Conservation (phyloP, 2,888 invertebrate species). For the Agonopterix heracliana region DNA sequence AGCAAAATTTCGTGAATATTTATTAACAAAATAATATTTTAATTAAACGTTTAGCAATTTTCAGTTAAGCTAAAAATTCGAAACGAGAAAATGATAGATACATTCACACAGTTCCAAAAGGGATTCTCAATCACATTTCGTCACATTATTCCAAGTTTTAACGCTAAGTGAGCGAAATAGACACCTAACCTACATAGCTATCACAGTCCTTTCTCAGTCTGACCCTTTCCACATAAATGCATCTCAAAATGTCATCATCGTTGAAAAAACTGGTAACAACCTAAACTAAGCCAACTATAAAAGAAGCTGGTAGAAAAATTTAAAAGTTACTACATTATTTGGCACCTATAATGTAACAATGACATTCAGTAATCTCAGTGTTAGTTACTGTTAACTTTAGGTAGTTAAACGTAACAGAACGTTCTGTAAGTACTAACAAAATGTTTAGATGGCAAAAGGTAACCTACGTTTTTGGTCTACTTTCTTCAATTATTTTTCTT, state of each 20-base stretch:
- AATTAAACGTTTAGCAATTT: constrained; percentile 32
- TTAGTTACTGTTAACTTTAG: constrained; percentile 30
- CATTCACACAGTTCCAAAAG: constrained; percentile 48
- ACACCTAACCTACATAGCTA: constrained; percentile 71
- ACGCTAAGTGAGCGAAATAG: constrained; percentile 69
- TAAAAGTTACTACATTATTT: constrained; percentile 64
- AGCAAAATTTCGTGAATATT: constrained; percentile 34
- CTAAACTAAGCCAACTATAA: constrained; percentile 63
- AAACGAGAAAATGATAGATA: constrained; percentile 22
- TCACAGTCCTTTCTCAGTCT: constrained; percentile 77
- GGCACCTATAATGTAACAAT: constrained; percentile 64
- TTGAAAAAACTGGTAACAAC: constrained; percentile 70
- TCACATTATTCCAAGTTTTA: constrained; percentile 52
- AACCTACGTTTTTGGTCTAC: constrained; percentile 73
- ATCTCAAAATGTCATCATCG: constrained; percentile 61
- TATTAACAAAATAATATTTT: constrained; percentile 37
- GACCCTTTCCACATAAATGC: constrained; percentile 72
- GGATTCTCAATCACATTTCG: constrained; percentile 38
- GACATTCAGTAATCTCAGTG: constrained; percentile 42
- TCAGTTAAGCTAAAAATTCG: constrained; percentile 28
- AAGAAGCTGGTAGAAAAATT: constrained; percentile 59
- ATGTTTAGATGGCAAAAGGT: constrained; percentile 68
- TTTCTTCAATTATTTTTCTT: constrained; percentile 40
- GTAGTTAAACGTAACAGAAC: constrained; percentile 32
- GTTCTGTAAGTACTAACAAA: constrained; percentile 51